phyloP scores from a whole-genome alignment of 2,888 invertebrate species.

The Agriopis marginaria region DNA sequence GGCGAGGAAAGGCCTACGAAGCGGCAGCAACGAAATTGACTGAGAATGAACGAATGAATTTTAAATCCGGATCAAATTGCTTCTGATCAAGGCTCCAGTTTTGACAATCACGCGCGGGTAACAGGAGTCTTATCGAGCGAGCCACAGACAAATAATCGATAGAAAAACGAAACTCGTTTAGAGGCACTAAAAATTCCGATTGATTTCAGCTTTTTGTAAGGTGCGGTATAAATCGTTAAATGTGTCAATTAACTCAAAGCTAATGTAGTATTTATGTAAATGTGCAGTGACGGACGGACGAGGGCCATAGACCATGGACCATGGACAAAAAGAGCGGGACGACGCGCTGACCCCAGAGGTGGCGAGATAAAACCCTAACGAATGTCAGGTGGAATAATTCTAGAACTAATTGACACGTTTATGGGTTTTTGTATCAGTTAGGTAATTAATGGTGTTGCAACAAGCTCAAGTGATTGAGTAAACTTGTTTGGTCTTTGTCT shows the following conservation, averaged over 20 bases:
- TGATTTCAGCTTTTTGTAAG: conserved; percentile 59
- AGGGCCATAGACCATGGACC: conserved; percentile 59
- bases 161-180: conserved; percentile 43
- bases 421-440: conserved; percentile 29
- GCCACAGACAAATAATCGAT: conserved; percentile 46
- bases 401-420: conserved; percentile 38
- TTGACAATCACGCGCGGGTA: conserved; percentile 46
- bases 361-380: conserved; percentile 3
- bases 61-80: conserved; percentile 51
- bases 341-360: conserved; percentile 40
- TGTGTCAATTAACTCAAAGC: conserved; percentile 84
- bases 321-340: conserved; percentile 64
- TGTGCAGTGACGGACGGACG: conserved; percentile 63
- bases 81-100: conserved; percentile 47
- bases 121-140: conserved; percentile 42
- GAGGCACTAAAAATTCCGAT: conserved; percentile 50
- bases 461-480: background rate
- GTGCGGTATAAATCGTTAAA: conserved; percentile 80
- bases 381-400: conserved; percentile 8
- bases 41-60: conserved; percentile 52
- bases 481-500: background rate
- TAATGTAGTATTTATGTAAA: conserved; percentile 85
- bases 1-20: conserved; percentile 39
- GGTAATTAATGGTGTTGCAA: conserved; percentile 25
- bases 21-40: conserved; percentile 43